These are phyloP conservation scores for Dermatemys mawii DNA, from an alignment of 2,113 vertebrate genomes.

Conservation along the genomic window DNA sequence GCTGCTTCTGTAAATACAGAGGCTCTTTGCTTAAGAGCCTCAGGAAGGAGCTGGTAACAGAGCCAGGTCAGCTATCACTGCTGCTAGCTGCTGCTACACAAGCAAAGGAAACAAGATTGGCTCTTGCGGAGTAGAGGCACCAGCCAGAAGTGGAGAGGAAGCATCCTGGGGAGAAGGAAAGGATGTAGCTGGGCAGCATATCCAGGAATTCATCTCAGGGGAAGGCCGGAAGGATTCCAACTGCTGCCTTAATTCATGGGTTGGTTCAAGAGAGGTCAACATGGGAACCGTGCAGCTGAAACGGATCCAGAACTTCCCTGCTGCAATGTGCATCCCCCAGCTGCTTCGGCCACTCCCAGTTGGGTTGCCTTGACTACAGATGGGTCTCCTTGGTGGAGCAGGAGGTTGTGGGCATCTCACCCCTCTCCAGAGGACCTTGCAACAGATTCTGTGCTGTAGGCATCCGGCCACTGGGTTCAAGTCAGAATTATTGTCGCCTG, in stretches of 20 bases:
- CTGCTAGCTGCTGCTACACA: neutral
- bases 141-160: neutral
- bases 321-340: neutral
- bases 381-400: neutral
- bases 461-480: neutral
- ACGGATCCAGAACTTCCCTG: neutral
- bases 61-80: neutral
- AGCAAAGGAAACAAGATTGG: neutral
- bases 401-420: neutral
- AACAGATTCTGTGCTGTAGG: neutral
- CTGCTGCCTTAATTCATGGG: neutral
- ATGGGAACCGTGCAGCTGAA: neutral
- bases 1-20: neutral
- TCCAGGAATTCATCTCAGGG: neutral
- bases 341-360: neutral
- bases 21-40: neutral
- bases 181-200: accelerated
- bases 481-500: neutral
- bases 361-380: neutral
- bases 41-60: neutral
- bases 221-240: neutral
- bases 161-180: neutral
- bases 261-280: neutral
- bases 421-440: neutral
- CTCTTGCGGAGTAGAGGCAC: accelerated